phyloP scores from a whole-genome alignment of 2,113 vertebrate genomes.

The Oryzias javanicus region DNA sequence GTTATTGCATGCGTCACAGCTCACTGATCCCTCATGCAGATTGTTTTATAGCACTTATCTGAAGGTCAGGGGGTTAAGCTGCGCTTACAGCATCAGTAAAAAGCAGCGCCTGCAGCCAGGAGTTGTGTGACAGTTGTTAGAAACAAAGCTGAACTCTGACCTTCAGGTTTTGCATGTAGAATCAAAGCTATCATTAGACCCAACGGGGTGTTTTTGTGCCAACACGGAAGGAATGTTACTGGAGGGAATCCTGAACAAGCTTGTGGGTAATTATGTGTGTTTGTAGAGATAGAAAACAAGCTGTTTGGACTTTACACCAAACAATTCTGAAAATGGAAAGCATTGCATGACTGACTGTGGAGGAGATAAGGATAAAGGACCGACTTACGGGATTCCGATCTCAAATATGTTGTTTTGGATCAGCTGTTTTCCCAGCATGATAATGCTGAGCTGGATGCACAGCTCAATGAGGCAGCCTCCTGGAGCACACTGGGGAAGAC shows the following conservation, averaged over 20 bases:
- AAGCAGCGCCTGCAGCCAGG: constrained; percentile 9
- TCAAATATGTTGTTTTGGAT: constrained; percentile 99
- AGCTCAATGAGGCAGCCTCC: constrained; percentile 97
- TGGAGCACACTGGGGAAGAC: constrained; percentile 86
- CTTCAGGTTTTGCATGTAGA: constrained; percentile 28
- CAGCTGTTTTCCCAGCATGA: constrained; percentile 97
- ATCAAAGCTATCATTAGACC: constrained; percentile 3
- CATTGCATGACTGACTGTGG: too few species aligned
- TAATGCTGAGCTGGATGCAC: constrained; percentile 97
- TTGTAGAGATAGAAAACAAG: background rate
- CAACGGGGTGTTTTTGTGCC: constrained; percentile 1
- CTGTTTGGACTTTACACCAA: too few species aligned
- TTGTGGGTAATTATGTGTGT: background rate
- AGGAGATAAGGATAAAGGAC: background rate
- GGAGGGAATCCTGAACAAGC: background rate
- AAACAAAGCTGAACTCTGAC: constrained; percentile 36
- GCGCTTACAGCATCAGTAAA: constrained; percentile 16
- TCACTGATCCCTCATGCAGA: constrained; percentile 1
- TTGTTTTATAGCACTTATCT: constrained; percentile 22
- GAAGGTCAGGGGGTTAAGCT: constrained; percentile 9
- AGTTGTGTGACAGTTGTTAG: constrained; percentile 29
- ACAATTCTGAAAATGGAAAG: too few species aligned
- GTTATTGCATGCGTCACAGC: background rate
- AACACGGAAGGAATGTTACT: constrained; percentile 34
- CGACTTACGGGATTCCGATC: constrained; percentile 94